phyloP scores from a whole-genome alignment of 2,888 invertebrate species.

The Stictocephala bisonia region DNA sequence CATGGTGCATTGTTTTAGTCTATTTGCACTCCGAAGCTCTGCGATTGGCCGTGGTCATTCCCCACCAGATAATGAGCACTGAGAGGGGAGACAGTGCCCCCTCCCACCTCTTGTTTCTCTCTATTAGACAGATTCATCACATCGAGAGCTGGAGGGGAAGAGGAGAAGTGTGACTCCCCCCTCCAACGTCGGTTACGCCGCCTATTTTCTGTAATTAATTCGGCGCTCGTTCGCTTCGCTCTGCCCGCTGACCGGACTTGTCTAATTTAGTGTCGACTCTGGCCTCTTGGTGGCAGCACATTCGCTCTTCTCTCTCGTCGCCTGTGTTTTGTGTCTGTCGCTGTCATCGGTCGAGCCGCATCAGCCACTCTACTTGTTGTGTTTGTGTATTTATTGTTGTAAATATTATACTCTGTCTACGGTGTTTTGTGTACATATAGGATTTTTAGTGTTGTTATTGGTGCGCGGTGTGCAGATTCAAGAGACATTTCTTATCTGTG shows the following conservation, averaged over 20 bases:
- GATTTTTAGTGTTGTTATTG: background rate
- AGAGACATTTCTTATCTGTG: conserved; percentile 9
- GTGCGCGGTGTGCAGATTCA: background rate
- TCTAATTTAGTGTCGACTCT: conserved; percentile 43
- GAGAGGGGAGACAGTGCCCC: conserved; percentile 1
- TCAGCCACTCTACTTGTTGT: background rate
- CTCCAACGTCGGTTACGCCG: conserved; percentile 41
- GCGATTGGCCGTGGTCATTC: conserved; percentile 39
- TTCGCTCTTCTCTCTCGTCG: background rate
- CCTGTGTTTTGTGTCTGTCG: no score
- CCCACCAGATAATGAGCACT: conserved; percentile 16
- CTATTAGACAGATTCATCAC: conserved; percentile 47
- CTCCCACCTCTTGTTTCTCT: conserved; percentile 24
- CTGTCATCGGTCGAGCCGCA: no score
- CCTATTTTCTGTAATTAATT: conserved; percentile 47
- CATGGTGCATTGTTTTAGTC: conserved; percentile 39
- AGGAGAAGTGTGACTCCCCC: conserved; percentile 23
- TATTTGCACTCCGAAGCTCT: conserved; percentile 28
- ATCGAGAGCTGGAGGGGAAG: background rate
- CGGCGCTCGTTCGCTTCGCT: background rate
- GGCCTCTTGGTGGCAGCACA: conserved; percentile 20
- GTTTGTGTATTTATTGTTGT: conserved; percentile 5
- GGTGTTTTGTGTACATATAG: background rate
- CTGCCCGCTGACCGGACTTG: conserved; percentile 27
- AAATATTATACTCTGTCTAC: background rate